Evolutionary conservation across 2,797 vertebrate genomes (phyloP), one percentile per base, ranked within the genome.

Genomic region (Sandelia bainsii): DNA sequence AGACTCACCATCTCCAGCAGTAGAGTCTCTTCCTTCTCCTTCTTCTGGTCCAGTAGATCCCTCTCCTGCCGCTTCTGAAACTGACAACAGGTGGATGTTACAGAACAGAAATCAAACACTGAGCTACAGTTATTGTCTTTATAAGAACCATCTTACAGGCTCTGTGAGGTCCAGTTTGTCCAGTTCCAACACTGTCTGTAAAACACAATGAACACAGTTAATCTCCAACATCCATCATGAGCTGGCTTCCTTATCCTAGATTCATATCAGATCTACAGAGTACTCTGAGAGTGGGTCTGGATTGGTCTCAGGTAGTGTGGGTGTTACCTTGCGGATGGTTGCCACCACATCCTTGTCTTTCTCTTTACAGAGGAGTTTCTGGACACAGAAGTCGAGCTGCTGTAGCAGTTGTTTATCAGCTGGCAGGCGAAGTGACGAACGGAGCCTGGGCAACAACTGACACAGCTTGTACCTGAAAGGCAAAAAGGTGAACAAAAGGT

Each of bases 111-210:
- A 10, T 8, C 0, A 59, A 63, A 32, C 11, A 9, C 22, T 37
- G 6, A 14, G 20, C 1, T 61, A 13, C 20, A 8, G 60, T 34
- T 34, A 8, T n/a, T 9, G 32, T 37, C 1, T 46, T 69, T 6
- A 32, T 20, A n/a, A 44, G 40, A 56, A 23, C 2, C 20, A 51
- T 91, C 95, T 95, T 93, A 99, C 97, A 75, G 95, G 92, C 66
- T 98, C 97, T 56, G 95, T 95, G 23, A 96, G 95, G 82, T 98
- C 97, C 94, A 98, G 96, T 92, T 97, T 96, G 93, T 98, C 97
- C 92, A 98, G 71, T 91, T 99, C 97, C 89, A 97, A 84, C 54
- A 98, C 96, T 6, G 95, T 97, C 97, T 98, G 68, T 44, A 93
- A 89, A 54, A 83, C 20, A 84, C 1, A 0, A 60, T 9, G 42